phyloP scores from a whole-genome alignment of 2,888 invertebrate genomes.

The Blera fallax region DNA sequence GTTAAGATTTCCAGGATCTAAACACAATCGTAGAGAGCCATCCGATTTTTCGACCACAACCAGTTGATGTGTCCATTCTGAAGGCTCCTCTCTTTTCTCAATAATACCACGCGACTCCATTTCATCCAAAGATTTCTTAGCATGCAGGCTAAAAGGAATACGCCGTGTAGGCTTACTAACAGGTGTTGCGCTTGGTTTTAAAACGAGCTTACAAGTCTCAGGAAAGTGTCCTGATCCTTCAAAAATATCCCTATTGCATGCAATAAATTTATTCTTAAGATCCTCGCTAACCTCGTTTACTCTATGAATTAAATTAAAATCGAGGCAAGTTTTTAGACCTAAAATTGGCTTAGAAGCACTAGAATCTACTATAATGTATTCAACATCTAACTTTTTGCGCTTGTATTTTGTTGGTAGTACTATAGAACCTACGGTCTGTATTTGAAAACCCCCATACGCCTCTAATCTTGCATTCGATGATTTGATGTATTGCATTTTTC shows the following conservation, averaged over 20 bases:
- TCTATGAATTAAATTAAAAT: constrained; percentile 18
- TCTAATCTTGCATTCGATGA: too few species aligned
- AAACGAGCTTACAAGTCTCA: too few species aligned
- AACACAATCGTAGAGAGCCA: constrained; percentile 43
- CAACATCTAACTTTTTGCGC: neutral
- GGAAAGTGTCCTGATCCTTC: too few species aligned
- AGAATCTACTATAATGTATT: neutral
- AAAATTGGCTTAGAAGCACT: neutral
- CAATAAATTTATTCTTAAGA: too few species aligned
- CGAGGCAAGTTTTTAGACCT: constrained; percentile 13
- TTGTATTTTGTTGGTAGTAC: neutral
- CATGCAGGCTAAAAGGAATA: too few species aligned
- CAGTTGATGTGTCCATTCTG: constrained; percentile 14
- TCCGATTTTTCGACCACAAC: constrained; percentile 57
- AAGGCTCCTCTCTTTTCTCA: neutral
- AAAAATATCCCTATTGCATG: too few species aligned
- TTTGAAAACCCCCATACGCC: too few species aligned
- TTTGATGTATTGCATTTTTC: too few species aligned
- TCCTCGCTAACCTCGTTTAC: neutral
- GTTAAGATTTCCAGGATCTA: constrained; percentile 68
- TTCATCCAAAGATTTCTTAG: too few species aligned
- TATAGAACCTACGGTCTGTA: too few species aligned
- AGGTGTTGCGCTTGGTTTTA: too few species aligned
- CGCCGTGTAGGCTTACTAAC: neutral
- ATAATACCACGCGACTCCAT: too few species aligned